These are phyloP conservation scores for Lophius americanus DNA, from an alignment of 2,797 vertebrate genomes.

Conservation along the genomic window DNA sequence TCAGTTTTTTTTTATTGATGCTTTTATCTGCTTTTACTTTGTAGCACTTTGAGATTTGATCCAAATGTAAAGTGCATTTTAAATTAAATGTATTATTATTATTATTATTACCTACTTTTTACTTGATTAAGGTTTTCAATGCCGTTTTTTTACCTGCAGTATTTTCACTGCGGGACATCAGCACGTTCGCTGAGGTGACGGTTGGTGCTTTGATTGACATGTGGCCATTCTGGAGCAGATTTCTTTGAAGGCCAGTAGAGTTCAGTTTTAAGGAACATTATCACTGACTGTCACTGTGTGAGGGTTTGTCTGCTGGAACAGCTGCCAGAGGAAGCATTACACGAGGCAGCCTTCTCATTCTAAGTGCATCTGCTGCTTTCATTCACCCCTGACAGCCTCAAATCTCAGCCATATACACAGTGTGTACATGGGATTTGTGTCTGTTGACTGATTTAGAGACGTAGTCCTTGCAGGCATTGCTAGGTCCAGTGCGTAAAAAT, in stretches of 20 bases:
- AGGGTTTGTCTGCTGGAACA: constrained; percentile 17
- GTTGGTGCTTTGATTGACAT: too few relatives aligned
- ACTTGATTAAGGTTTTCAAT: too few relatives aligned
- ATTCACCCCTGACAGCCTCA: neutral
- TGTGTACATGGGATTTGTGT: neutral
- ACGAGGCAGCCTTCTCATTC: constrained; percentile 54
- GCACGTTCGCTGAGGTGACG: too few relatives aligned
- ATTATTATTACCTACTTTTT: too few relatives aligned
- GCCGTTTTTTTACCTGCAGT: too few relatives aligned
- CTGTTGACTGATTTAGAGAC: neutral
- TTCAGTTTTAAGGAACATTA: constrained; percentile 51
- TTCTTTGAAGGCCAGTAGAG: neutral
- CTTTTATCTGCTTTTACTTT: too few relatives aligned
- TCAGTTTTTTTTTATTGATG: too few relatives aligned
- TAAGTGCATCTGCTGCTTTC: constrained; percentile 21
- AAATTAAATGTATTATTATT: too few relatives aligned
- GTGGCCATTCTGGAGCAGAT: neutral
- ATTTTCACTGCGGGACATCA: too few relatives aligned
- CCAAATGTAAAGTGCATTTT: too few relatives aligned
- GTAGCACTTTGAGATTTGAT: too few relatives aligned
- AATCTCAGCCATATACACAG: neutral
- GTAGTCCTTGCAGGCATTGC: neutral
- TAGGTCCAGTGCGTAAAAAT: too few relatives aligned
- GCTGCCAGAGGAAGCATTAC: constrained; percentile 17
- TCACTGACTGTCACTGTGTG: constrained; percentile 4